Evolutionary conservation across 1,140 invertebrate genomes (phyloP), one percentile per base, ranked within the genome.

Genomic region (Streblospio benedicti): DNA sequence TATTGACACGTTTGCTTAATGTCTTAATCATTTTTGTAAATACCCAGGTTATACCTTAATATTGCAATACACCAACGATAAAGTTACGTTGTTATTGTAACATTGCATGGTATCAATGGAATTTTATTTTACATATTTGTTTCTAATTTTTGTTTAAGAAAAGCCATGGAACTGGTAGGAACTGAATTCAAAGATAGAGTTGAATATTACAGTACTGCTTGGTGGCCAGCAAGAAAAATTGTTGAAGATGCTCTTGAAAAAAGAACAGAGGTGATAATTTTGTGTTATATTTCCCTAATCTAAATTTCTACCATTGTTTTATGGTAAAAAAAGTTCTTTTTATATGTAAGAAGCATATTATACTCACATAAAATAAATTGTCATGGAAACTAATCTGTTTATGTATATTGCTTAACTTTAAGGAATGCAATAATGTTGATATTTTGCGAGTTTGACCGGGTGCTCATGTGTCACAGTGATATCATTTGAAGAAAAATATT

Each of bases 171-270:
- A 50, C 66, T 92, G 54, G 89, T 87, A 3, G 86, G 89, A 1
- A 71, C 77, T 30, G 94, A 97, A 78, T 96, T 99, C 74, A 60
- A 82, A 3, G 83, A 89, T 51, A 81, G 79, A 62, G 80, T 97
- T 4, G 72, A 86, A 4, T 85, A 86, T 75, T 83, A 85, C 44
- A 81, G 81, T 33, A 81, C 82, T 14, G 78, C 85, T 1, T 98
- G 93, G 93, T 81, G 89, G 64, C 90, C 91, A 23, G 93, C 91
- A 0, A 81, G 87, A 61, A 78, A 83, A 50, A 79, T 83, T 59
- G 89, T 98, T 0, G 79, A 83, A 58, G 71, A 83, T 20, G 85
- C 90, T 0, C 72, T 97, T 5, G 72, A 85, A 53, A 81, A 83
- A 14, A 80, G 93, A 50, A 83, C 83, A 65, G 69, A 85, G 41